Evolutionary conservation across 2,113 vertebrate genomes (phyloP).

Genomic region (Lophochroa leadbeateri): DNA sequence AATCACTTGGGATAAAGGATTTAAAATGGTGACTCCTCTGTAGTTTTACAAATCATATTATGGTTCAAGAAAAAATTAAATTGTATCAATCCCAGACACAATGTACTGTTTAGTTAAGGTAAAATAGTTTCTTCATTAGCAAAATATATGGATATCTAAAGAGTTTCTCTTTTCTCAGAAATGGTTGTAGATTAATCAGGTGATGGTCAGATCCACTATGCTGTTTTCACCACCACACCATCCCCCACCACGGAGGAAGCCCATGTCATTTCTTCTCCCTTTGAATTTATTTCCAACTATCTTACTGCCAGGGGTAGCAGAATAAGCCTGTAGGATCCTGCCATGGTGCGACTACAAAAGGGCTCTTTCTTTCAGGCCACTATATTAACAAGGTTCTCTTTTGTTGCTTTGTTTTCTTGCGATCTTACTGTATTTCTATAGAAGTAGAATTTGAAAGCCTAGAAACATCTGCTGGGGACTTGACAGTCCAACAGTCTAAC

Average conservation of each 20-base stretch:
- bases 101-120: background rate
- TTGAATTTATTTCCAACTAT: background rate
- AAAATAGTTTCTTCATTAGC: background rate
- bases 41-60: background rate
- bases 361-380: background rate
- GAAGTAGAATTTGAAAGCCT: background rate
- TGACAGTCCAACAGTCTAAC: background rate
- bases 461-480: background rate
- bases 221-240: background rate
- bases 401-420: background rate
- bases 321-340: background rate
- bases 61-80: background rate
- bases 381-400: background rate
- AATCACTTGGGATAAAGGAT: background rate
- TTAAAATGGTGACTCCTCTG: background rate
- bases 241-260: accelerated
- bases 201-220: background rate
- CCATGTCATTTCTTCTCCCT: background rate
- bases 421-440: background rate
- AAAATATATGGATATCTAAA: background rate
- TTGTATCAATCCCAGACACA: background rate
- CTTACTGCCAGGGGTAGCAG: background rate
- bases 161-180: background rate
- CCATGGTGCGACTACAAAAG: background rate
- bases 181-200: background rate